A percentile compares a stretch with the other conserved stretches of the same genome.
Conservation (phyloP, 2,113 vertebrate species). For the Engystomops pustulosus region DNA sequence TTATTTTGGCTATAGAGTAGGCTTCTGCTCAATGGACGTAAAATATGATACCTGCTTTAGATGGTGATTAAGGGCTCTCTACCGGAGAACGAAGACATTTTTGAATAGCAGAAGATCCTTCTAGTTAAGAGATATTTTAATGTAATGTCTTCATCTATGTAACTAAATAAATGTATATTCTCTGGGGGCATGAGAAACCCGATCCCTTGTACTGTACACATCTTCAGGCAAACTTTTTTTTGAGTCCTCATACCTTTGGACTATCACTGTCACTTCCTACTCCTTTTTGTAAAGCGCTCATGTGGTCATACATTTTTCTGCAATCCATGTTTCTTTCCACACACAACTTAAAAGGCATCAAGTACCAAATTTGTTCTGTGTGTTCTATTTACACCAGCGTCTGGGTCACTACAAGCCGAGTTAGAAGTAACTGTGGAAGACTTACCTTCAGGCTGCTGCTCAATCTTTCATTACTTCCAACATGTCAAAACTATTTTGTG, state of each 20-base stretch:
- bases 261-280: background rate
- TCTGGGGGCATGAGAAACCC: background rate
- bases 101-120: background rate
- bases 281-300: background rate
- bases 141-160: background rate
- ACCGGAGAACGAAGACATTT: background rate
- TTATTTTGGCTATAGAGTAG: too few species aligned
- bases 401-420: constrained; percentile 3
- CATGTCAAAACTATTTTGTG: constrained; percentile 40
- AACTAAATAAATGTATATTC: background rate
- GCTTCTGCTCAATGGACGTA: too few species aligned
- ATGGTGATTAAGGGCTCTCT: background rate
- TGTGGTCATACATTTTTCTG: background rate
- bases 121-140: background rate
- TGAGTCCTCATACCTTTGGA: background rate
- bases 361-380: background rate
- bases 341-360: background rate
- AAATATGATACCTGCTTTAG: background rate
- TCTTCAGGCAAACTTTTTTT: background rate
- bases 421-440: constrained; percentile 2
- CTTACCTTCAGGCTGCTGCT: constrained; percentile 30
- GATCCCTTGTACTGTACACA: background rate
- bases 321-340: background rate
- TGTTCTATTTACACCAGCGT: background rate
- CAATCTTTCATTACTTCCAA: constrained; percentile 23